These are phyloP conservation scores for Hippopotamyrus pictus DNA, from an alignment of 2,797 vertebrate genomes.

Conservation along the genomic window DNA sequence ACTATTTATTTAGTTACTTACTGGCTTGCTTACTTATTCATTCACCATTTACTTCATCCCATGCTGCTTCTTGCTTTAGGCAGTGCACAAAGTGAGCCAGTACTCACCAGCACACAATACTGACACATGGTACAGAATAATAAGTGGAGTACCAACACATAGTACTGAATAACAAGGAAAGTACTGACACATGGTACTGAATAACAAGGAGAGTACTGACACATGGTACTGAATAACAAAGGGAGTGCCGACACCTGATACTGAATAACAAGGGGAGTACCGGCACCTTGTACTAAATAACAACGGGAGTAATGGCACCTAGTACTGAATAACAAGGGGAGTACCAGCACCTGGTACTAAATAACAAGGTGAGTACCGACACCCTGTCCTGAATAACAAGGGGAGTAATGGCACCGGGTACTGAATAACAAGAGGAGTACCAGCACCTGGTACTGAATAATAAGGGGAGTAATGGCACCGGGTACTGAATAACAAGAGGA, in stretches of 20 bases:
- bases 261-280: background rate
- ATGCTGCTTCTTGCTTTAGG: background rate
- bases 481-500: no score
- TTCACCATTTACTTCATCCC: background rate
- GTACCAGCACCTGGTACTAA: accelerated
- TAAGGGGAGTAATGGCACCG: no score
- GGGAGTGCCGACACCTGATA: background rate
- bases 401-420: background rate
- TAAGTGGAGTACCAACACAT: background rate
- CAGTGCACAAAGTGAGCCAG: background rate
- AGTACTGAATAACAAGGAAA: background rate
- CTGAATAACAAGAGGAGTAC: background rate
- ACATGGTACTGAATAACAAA: background rate
- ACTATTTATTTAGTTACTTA: background rate
- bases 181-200: background rate
- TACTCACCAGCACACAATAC: background rate
- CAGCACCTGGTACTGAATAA: no score
- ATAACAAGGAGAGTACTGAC: background rate
- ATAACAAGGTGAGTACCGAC: background rate
- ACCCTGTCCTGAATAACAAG: background rate
- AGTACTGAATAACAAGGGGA: background rate
- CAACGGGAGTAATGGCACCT: background rate
- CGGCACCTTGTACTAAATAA: background rate
- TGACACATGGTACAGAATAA: background rate
- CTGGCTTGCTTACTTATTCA: background rate